Conservation (phyloP, 2,888 invertebrate species). For the Galerucella calmariensis region DNA sequence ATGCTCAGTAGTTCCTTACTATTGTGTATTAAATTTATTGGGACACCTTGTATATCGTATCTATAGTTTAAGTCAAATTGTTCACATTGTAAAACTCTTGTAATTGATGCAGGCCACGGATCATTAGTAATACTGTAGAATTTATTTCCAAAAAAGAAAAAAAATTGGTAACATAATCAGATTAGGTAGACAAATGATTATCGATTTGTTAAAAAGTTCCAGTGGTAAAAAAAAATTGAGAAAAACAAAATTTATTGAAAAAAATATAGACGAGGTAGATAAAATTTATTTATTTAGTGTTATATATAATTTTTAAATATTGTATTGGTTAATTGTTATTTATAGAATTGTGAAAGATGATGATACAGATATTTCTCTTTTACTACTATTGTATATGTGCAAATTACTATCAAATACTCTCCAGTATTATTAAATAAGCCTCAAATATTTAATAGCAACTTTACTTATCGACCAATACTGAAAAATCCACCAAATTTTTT, state of each 20-base stretch:
- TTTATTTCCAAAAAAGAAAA: neutral
- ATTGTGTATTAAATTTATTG: conserved; percentile 5
- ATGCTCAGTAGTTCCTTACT: conserved; percentile 11
- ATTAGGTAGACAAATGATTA: conserved; percentile 1
- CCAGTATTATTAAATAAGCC: conserved; percentile 8
- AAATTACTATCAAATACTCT: neutral
- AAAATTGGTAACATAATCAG: neutral
- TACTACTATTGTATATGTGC: neutral
- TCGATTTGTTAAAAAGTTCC: neutral
- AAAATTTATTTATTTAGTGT: conserved; percentile 21
- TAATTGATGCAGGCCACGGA: conserved; percentile 1
- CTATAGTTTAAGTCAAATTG: conserved; percentile 15
- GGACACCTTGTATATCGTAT: conserved; percentile 4
- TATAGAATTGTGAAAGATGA: conserved; percentile 15
- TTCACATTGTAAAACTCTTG: conserved; percentile 7
- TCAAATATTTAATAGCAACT: conserved; percentile 11
- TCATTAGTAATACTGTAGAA: neutral
- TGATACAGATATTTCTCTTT: conserved; percentile 6
- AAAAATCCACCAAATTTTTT: neutral
- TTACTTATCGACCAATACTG: conserved; percentile 7
- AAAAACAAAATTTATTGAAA: conserved; percentile 9
- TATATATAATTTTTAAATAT: conserved; percentile 18
- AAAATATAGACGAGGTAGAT: conserved; percentile 2
- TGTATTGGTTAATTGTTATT: conserved; percentile 16
- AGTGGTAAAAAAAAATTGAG: conserved; percentile 4